A percentile compares a stretch with the other conserved stretches of the same genome.
Evolutionary conservation across 1,140 invertebrate species (phyloP).

Genomic region (Cylas formicarius): DNA sequence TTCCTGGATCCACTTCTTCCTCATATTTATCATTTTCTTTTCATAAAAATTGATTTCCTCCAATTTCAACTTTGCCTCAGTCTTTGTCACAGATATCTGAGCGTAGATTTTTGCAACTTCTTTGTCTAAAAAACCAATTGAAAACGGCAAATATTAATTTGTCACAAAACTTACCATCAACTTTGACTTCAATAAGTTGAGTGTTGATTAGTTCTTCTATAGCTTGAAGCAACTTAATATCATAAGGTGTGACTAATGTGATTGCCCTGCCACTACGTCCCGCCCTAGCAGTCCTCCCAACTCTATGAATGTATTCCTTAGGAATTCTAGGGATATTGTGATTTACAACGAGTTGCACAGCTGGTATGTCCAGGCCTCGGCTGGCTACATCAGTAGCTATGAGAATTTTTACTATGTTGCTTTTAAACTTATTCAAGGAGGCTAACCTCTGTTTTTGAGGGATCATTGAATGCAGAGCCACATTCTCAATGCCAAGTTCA

Average conservation of each 20-base stretch:
- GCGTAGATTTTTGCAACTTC: constrained; percentile 81
- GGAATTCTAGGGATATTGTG: constrained; percentile 82
- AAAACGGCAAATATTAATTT: background rate
- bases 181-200: constrained; percentile 77
- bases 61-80: constrained; percentile 86
- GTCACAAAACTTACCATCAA: constrained; percentile 60
- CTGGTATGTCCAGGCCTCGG: constrained; percentile 82
- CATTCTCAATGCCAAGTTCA: constrained; percentile 79
- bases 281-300: constrained; percentile 92
- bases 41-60: constrained; percentile 90
- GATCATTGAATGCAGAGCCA: constrained; percentile 80
- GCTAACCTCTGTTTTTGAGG: constrained; percentile 71
- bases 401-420: constrained; percentile 75
- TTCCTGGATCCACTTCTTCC: constrained; percentile 79
- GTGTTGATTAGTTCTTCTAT: constrained; percentile 81
- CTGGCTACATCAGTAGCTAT: constrained; percentile 96
- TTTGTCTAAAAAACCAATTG: too few relatives aligned
- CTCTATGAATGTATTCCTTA: constrained; percentile 95
- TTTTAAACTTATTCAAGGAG: constrained; percentile 78
- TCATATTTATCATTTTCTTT: constrained; percentile 76
- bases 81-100: constrained; percentile 81
- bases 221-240: constrained; percentile 76
- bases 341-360: constrained; percentile 90
- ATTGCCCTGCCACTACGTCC: constrained; percentile 80
- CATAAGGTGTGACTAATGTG: constrained; percentile 85